Evolutionary conservation across 2,113 vertebrate genomes (phyloP).

Genomic region (Sceloporus tristichus): DNA sequence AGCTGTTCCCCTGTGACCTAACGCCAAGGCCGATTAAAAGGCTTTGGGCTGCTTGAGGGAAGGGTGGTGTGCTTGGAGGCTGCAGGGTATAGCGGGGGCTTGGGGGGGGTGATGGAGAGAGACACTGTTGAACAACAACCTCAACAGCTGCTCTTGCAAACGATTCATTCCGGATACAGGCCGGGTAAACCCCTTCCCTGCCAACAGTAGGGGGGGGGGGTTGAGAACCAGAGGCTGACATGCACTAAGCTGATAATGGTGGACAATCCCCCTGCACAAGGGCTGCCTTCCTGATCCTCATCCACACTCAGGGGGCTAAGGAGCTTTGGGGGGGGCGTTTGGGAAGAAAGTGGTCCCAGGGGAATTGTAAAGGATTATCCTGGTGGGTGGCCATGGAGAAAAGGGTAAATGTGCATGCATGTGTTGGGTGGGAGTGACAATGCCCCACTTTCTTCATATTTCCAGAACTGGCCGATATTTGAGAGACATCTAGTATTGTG

Average conservation of each 20-base stretch:
- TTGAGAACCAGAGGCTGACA: constrained; percentile 6
- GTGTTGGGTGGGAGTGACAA: too few species aligned
- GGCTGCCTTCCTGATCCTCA: not conserved
- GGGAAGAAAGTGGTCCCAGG: not conserved
- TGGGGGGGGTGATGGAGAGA: not conserved
- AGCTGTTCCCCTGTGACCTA: constrained; percentile 25
- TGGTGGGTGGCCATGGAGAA: not conserved
- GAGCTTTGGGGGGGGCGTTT: not conserved
- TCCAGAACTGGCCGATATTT: not conserved
- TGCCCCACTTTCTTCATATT: not conserved
- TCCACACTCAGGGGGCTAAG: constrained; percentile 6
- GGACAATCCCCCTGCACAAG: not conserved
- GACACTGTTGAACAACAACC: constrained; percentile 10
- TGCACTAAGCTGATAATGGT: constrained; percentile 38
- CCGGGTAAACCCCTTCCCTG: constrained; percentile 32
- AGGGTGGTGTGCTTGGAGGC: not conserved
- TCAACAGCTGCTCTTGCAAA: constrained; percentile 17
- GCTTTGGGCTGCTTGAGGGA: constrained; percentile 35
- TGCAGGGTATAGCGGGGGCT: not conserved
- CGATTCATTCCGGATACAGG: not conserved
- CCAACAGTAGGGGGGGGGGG: not conserved
- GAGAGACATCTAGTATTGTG: not conserved
- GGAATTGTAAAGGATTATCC: not conserved
- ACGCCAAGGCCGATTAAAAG: constrained; percentile 32
- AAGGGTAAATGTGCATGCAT: not conserved